Base-by-base conservation (phyloP, 2,888 invertebrate genomes). In the Drosophila recens region DNA sequence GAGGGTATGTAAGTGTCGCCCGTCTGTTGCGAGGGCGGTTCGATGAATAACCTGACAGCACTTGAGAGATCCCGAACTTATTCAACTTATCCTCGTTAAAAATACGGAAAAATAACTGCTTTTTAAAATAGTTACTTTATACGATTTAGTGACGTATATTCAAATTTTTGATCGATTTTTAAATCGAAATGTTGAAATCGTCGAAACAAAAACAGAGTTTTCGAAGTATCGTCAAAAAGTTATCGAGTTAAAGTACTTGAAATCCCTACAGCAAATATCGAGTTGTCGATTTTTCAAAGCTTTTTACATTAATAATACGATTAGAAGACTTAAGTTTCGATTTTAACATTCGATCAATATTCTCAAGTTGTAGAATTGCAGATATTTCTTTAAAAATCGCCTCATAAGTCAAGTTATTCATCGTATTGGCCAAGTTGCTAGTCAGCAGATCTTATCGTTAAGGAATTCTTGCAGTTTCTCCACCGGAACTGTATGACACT, bases 1-100 rank as follows among this genome's bases (percentile, higher is more conserved):
- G 92, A 92, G 73, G 92, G 92, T 92, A 90, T 89, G 92, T 91
- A 91, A 90, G 87, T 90, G 90, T 86, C 90, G 66, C 75, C 67
- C 61, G 65, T 63, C 61, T 54, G 5, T 23, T 33, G 61, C 57
- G 65, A 69, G 64, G 75, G 64, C 51, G 75, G 57, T 65, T 74
- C 54, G 64, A 61, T 57, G 45, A 62, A 46, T 72, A 74, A 63
- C 67, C 66, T 74, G 49, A 61, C n/a, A 46, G 6, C 5, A 4
- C 15, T 36, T 34, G 1, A 33, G 30, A 30, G 13, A 4, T 42
- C 1, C 13, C 8, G 13, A 6, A 45, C 13, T 8, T 45, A 0
- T 15, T 15, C 8, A 40, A 0, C 9, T 9, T 15, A 4, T 9
- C 2, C 40, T 15, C 0, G 8, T 15, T 8, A 1, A 40, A 38